phyloP scores from a whole-genome alignment of 1,140 invertebrate species.

The Ceratina calcarata region DNA sequence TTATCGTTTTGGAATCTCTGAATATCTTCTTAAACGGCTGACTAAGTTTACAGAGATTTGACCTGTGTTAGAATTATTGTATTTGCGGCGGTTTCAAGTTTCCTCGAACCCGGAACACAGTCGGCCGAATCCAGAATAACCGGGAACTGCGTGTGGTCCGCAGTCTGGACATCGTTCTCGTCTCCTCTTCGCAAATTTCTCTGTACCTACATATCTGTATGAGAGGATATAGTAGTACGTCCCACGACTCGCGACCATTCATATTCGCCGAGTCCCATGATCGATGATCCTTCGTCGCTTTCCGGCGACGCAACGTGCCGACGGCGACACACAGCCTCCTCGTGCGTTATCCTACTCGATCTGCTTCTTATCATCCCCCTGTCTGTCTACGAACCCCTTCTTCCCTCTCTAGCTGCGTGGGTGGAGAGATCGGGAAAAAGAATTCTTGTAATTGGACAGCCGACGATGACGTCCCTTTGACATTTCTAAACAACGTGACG shows the following conservation, averaged over 20 bases:
- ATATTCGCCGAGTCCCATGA: slow-evolving; percentile 48
- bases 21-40: not conserved
- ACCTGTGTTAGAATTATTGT: not conserved
- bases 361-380: slow-evolving; percentile 45
- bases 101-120: not conserved
- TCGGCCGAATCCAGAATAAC: slow-evolving; percentile 14
- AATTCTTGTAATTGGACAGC: slow-evolving; percentile 34
- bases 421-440: slow-evolving; percentile 3
- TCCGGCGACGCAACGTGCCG: slow-evolving; percentile 18
- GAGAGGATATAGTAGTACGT: slow-evolving; percentile 8
- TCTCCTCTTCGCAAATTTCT: slow-evolving; percentile 47
- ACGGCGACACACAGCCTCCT: slow-evolving; percentile 47
- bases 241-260: slow-evolving; percentile 12
- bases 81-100: not conserved
- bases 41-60: not conserved
- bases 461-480: not conserved
- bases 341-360: slow-evolving; percentile 45
- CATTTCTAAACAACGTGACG: not conserved
- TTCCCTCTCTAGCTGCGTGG: slow-evolving; percentile 7
- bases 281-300: slow-evolving; percentile 50
- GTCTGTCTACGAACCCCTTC: slow-evolving; percentile 19
- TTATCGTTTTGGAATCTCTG: too few relatives aligned
- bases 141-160: slow-evolving; percentile 42
- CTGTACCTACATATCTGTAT: not conserved
- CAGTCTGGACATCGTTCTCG: not conserved